Base-by-base conservation (phyloP, 2,888 invertebrate genomes). In the Athripsodes cinereus region DNA sequence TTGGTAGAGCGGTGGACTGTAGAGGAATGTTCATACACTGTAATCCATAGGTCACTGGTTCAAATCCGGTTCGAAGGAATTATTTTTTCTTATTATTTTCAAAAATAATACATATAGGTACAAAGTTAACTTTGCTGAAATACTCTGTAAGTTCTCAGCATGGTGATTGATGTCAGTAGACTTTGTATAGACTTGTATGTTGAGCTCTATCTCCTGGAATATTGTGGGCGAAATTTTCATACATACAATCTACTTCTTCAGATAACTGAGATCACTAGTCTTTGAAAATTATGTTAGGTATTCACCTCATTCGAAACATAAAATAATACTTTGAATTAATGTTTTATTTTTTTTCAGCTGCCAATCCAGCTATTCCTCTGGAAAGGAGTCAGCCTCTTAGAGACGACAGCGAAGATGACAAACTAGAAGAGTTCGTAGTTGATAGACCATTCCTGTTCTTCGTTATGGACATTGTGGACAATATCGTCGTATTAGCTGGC, bases 381-480 rank as follows among this genome's bases (percentile, higher is more conserved):
- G 63, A 63, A 47, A 22, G 58, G 18, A 63, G 59, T 44, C 40
- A 55, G 22, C 59, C 63, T 10, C n/a, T 61, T 2, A 26, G 22
- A 10, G 50, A 49, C 1, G 52, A 46, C 6, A 22, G 47, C 10
- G 52, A 55, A 16, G 22, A 22, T 22, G 46, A 16, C 64, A 62
- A 69, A 0, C 64, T 61, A 34, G 62, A 64, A 20, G 70, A 69
- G 16, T 76, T 85, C 67, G 74, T 72, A 53, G 78, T 83, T 1
- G 81, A 84, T 62, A 81, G 80, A 54, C 83, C 85, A 1, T 86
- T 85, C 71, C 70, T 83, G 57, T 86, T 84, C 71, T 85, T 81
- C 68, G 80, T 86, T 20, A 68, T 82, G 47, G 84, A 85, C 62
- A 74, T 75, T 26, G 69, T 79, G 51, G 80, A 81, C 62, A 77